These are phyloP conservation scores for Drosophila aff. DNA, from an alignment of 1,140 invertebrate species.

Conservation along the genomic window DNA sequence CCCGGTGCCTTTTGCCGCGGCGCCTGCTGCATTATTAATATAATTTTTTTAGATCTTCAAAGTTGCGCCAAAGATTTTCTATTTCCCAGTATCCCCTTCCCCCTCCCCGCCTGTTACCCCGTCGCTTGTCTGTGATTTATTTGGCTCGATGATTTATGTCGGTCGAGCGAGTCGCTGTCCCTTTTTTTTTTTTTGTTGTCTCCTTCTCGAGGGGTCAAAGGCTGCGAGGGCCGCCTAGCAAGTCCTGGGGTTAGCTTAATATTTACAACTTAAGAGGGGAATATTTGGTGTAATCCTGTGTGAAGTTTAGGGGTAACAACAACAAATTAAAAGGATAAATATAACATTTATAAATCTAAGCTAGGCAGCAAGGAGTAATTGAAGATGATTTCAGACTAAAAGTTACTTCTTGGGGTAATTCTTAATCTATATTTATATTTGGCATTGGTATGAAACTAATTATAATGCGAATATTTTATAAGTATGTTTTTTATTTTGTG, in stretches of 20 bases:
- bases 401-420: neutral
- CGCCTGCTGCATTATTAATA: constrained; percentile 72
- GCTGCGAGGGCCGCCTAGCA: constrained; percentile 9
- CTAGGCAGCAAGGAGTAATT: no score
- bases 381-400: neutral
- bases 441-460: neutral
- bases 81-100: constrained; percentile 27
- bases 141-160: constrained; percentile 74
- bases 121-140: constrained; percentile 67
- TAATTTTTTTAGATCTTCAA: constrained; percentile 64
- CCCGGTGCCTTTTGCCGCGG: constrained; percentile 6
- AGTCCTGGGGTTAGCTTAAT: constrained; percentile 13
- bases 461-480: neutral
- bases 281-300: constrained; percentile 39
- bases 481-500: constrained; percentile 11
- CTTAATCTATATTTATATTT: neutral
- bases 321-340: constrained; percentile 14
- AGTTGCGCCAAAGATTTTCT: constrained; percentile 68
- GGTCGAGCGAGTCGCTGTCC: constrained; percentile 32
- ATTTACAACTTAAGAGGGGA: constrained; percentile 4
- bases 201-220: constrained; percentile 43
- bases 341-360: neutral
- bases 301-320: neutral
- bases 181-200: constrained; percentile 36
- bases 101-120: neutral